Evolutionary conservation across 2,888 invertebrate species (phyloP), one percentile per base, ranked within the genome.

Genomic region (Margaritifera margaritifera): DNA sequence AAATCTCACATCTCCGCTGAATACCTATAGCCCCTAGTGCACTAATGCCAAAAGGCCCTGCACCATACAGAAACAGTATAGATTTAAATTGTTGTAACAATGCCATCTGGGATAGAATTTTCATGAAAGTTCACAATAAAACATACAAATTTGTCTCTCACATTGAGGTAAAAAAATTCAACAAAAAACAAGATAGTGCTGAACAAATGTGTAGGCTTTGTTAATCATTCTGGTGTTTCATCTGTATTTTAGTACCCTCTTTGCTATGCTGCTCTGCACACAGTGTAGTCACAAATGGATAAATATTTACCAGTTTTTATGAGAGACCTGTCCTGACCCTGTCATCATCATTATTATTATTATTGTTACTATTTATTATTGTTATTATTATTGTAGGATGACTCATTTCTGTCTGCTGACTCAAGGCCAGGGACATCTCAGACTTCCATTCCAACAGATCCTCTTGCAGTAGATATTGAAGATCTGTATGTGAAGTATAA

Each of bases 401-500:
- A 88, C 56, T 78, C 82, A 27, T 73, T 73, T 42, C 63, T 81
- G 56, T 68, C 78, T 20, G 42, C 42, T 24, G 88, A 88, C 56
- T 84, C 87, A 1, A 63, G 86, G 18, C 88, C 88, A 52, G 82
- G 84, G 18, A 88, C 88, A 27, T 77, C 83, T 6, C 82, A 84
- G 71, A 80, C 82, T 56, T 74, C 93, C 93, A 65, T 80, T 55
- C 80, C 85, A 66, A 81, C 86, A 58, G 87, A 87, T 70, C 87
- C 88, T n/a, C 79, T 89, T 52, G 83, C 86, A 62, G 80, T 95
- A 75, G 97, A 97, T 89, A 92, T 94, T 57, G 97, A 97, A 90
- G 98, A 98, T 92, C 92, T 98, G 64, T 98, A 97, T 90, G 97
- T 97, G 20, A 97, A 96, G 91, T 98, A 95, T 87, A 98, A 98